Evolutionary conservation across 2,888 invertebrate genomes (phyloP).

Genomic region (Alloscopus bannaensis): DNA sequence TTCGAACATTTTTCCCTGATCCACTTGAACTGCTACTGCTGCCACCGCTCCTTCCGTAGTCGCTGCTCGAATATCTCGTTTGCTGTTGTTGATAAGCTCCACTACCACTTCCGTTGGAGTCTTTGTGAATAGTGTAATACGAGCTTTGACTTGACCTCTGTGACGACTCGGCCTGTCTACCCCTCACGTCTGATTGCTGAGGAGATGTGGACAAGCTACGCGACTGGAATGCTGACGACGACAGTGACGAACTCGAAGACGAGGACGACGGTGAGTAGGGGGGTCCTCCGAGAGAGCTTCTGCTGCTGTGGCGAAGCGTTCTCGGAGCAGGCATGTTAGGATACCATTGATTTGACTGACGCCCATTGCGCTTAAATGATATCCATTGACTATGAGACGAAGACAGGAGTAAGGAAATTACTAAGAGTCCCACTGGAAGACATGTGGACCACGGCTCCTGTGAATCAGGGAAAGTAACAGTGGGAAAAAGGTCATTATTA

Average conservation of each 20-base stretch:
- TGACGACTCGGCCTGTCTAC: slow-evolving; percentile 33
- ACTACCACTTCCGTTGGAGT: not conserved
- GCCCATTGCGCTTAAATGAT: slow-evolving; percentile 31
- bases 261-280: not conserved
- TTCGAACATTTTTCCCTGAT: slow-evolving; percentile 44
- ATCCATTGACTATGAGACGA: slow-evolving; percentile 59
- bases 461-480: slow-evolving; percentile 14
- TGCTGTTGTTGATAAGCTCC: slow-evolving; percentile 44
- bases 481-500: slow-evolving; percentile 24
- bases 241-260: not conserved
- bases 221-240: no score
- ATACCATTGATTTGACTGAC: slow-evolving; percentile 54
- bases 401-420: slow-evolving; percentile 35
- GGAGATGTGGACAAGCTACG: not conserved
- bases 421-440: slow-evolving; percentile 40
- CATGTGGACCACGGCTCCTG: slow-evolving; percentile 48
- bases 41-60: slow-evolving; percentile 28
- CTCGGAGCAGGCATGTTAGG: slow-evolving; percentile 61
- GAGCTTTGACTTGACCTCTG: slow-evolving; percentile 41
- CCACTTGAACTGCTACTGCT: not conserved
- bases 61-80: slow-evolving; percentile 45
- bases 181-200: not conserved
- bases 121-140: slow-evolving; percentile 29
- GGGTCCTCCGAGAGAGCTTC: slow-evolving; percentile 25
- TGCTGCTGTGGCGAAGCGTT: slow-evolving; percentile 49